Evolutionary conservation across 35 echinoderm and acorn worm genomes (phyloP), one percentile per base, ranked within the genome.

Genomic region (Amphiura filiformis): DNA sequence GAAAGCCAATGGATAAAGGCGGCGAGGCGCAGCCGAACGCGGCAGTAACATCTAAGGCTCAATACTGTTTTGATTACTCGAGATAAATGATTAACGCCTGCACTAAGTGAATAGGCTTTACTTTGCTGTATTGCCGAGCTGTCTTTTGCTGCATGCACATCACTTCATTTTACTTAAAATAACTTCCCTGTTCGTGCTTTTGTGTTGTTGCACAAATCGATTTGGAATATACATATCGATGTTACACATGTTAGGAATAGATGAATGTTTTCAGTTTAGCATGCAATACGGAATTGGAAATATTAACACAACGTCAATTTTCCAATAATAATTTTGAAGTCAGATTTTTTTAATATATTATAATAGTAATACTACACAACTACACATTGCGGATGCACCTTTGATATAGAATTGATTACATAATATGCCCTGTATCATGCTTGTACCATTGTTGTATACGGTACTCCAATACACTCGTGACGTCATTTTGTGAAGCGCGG

Each of bases 1-100:
- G 41, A 47, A 47, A 47, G 41, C 41, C 41, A 64, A 70, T 47
- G 65, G 83, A 85, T 85, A 85, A 85, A 85, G 56, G 35, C 83
- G 44, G 32, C 12, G 64, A 85, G 64, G 83, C 56, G 56, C 28
- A 65, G 49, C 56, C 34, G 32, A 0, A 44, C 56, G 83, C 56
- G 83, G 31, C 83, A 56, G 83, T 61, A 85, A 85, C 44, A 85
- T 85, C 83, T 65, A 17, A 85, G 23, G 56, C 47, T 35, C 28
- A 4, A 12, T 47, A 34, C 52, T 85, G 83, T 85, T 85, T 85
- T 85, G 56, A 85, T 85, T 85, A 85, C 49, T 31, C 15, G 83
- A 35, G 83, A 85, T 85, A 85, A 85, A 85, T 85, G 83, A 85
- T 85, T 85, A 85, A 85, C 83, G 83, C 64, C 49, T 32, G 83